Evolutionary conservation across 2,113 vertebrate species (phyloP).

Genomic region (Oryctolagus cuniculus): DNA sequence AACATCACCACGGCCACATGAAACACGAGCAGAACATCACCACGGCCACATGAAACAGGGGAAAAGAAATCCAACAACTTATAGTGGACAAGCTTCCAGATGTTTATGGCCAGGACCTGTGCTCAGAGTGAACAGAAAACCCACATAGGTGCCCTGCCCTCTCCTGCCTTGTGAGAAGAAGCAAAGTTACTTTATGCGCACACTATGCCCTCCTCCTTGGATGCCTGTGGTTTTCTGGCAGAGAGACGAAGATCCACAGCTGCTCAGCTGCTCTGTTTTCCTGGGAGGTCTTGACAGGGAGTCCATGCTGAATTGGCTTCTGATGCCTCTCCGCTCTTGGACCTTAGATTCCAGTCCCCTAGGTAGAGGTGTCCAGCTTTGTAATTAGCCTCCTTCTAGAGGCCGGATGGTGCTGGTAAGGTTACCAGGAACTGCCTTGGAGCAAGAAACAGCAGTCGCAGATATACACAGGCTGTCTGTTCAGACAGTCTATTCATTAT

Average conservation of each 20-base stretch:
- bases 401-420: not conserved
- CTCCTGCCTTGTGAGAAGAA: slow-evolving; percentile 35
- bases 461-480: not conserved
- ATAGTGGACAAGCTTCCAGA: slow-evolving; percentile 71
- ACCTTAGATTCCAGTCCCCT: not conserved
- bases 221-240: slow-evolving; percentile 13
- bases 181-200: not conserved
- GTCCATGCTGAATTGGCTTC: not conserved
- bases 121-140: slow-evolving; percentile 59
- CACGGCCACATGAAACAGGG: slow-evolving; percentile 41
- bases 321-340: slow-evolving; percentile 24
- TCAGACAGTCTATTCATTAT: slow-evolving; percentile 55
- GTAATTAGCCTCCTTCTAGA: slow-evolving; percentile 37
- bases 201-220: not conserved
- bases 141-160: slow-evolving; percentile 29
- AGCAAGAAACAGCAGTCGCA: not conserved
- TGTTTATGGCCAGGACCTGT: slow-evolving; percentile 62
- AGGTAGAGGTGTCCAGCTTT: slow-evolving; percentile 12
- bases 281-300: not conserved
- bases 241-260: not conserved
- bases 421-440: slow-evolving; percentile 4
- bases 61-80: slow-evolving; percentile 71
- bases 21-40: slow-evolving; percentile 72
- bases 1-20: slow-evolving; percentile 60
- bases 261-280: slow-evolving; percentile 14